These are phyloP conservation scores for Melieria picta DNA, from an alignment of 2,888 invertebrate genomes.

Conservation along the genomic window DNA sequence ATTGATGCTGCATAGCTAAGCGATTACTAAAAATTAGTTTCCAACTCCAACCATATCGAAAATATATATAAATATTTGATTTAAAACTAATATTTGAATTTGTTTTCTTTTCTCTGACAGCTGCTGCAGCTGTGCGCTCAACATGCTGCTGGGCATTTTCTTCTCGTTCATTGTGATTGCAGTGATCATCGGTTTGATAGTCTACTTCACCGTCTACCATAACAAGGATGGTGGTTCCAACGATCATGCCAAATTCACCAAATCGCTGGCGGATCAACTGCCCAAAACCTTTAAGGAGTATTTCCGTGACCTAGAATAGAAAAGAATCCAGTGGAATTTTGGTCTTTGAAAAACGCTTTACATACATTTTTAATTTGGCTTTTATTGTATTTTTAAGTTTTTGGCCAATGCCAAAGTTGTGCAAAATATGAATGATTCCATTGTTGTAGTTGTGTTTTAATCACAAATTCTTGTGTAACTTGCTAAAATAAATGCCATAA, in stretches of 20 bases:
- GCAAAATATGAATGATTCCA: no score
- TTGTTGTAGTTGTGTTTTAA: no score
- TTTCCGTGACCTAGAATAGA: neutral
- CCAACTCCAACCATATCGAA: no score
- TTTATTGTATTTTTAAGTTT: no score
- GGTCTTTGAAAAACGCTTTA: no score
- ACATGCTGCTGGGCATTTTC: conserved; percentile 53
- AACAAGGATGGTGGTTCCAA: conserved; percentile 49
- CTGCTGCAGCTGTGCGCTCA: conserved; percentile 60
- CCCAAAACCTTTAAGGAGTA: neutral
- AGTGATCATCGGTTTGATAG: conserved; percentile 58
- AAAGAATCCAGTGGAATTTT: neutral
- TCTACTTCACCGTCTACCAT: conserved; percentile 58
- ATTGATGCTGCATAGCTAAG: no score
- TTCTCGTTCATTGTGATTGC: conserved; percentile 50
- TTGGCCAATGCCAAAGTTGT: no score
- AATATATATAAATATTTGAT: conserved; percentile 8
- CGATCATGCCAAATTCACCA: neutral
- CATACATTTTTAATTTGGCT: no score
- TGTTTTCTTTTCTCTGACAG: conserved; percentile 46
- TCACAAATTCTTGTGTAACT: no score
- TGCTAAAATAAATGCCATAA: no score
- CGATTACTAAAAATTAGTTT: no score
- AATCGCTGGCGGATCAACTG: neutral
- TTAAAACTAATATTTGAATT: neutral